Evolutionary conservation across 2,797 vertebrate genomes (phyloP).

Genomic region (Rhadinocentrus ornatus): DNA sequence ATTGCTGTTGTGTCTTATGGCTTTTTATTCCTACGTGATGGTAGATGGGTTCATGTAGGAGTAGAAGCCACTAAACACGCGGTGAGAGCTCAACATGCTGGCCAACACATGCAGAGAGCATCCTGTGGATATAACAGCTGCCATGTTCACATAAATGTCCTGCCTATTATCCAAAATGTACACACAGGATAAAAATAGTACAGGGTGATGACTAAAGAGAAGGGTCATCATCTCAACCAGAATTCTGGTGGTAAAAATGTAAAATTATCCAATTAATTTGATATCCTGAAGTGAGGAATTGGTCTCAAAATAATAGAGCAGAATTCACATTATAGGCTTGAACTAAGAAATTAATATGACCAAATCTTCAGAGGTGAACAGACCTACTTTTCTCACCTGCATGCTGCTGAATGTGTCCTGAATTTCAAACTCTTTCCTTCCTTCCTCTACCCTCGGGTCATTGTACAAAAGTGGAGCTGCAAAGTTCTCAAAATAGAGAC

Average conservation of each 20-base stretch:
- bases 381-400: conserved; percentile 66
- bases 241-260: conserved; percentile 17
- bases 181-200: conserved; percentile 30
- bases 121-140: conserved; percentile 71
- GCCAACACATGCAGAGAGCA: conserved; percentile 57
- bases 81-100: conserved; percentile 84
- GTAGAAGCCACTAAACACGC: conserved; percentile 99
- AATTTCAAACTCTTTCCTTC: conserved; percentile 60
- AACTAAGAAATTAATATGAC: conserved; percentile 33
- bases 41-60: conserved; percentile 99
- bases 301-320: conserved; percentile 19
- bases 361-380: conserved; percentile 26
- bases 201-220: conserved; percentile 20
- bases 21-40: conserved; percentile 99
- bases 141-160: conserved; percentile 58
- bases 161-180: conserved; percentile 49
- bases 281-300: neutral
- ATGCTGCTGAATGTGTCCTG: conserved; percentile 46
- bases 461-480: conserved; percentile 33
- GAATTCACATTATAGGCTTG: conserved; percentile 15
- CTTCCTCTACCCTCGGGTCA: conserved; percentile 38
- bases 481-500: conserved; percentile 56
- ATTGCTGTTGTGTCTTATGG: conserved; percentile 99
- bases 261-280: conserved; percentile 26
- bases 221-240: conserved; percentile 15